phyloP scores from a whole-genome alignment of 1,140 invertebrate genomes.

The Diachasma alloeum region DNA sequence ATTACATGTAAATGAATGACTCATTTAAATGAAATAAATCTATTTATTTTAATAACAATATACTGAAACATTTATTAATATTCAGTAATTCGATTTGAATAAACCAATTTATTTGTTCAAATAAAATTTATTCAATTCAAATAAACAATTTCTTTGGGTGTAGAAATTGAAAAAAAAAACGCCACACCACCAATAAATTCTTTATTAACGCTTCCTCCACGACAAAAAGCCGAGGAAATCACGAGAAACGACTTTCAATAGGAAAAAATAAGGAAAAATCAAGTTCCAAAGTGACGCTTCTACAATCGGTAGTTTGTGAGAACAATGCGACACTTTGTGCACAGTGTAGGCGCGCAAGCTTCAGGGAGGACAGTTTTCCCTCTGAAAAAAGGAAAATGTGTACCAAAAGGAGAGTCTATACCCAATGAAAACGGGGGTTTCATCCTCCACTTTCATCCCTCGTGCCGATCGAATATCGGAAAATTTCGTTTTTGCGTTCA shows the following conservation, averaged over 20 bases:
- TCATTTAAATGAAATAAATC: too few relatives aligned
- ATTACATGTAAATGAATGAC: too few relatives aligned
- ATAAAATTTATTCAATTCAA: too few relatives aligned
- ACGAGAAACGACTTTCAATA: background rate
- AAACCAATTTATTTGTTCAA: too few relatives aligned
- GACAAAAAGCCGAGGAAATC: background rate
- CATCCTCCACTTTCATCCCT: background rate
- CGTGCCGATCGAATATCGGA: background rate
- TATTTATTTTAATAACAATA: too few relatives aligned
- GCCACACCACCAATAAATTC: background rate
- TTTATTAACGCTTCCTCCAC: background rate
- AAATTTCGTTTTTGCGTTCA: background rate
- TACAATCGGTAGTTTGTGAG: conserved; percentile 27
- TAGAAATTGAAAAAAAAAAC: too few relatives aligned
- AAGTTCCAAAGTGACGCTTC: conserved; percentile 7
- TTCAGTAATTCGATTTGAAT: too few relatives aligned
- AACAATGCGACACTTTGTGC: conserved; percentile 21
- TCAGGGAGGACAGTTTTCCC: background rate
- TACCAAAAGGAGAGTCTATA: background rate
- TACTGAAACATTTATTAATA: too few relatives aligned
- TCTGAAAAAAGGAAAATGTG: background rate
- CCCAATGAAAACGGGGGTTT: background rate
- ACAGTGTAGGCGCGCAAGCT: too few relatives aligned
- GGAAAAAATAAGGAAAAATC: background rate
- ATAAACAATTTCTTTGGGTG: too few relatives aligned